Evolutionary conservation across 1,140 invertebrate species (phyloP).

Genomic region (Brachionus rubens): DNA sequence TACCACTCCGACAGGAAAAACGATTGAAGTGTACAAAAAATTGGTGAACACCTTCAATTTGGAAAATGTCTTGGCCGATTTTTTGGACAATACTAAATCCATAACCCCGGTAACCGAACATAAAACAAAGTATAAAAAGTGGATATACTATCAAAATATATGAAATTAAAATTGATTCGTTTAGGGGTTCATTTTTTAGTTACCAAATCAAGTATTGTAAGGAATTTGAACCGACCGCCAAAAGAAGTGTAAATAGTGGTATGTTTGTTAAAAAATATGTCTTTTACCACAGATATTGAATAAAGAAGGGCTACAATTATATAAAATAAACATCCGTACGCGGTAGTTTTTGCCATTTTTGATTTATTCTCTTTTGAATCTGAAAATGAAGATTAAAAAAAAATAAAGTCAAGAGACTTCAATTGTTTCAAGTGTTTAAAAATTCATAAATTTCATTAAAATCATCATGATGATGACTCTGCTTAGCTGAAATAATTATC

Average conservation of each 20-base stretch:
- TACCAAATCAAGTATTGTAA: conserved; percentile 45
- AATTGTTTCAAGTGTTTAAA: no score
- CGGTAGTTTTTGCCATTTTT: conserved; percentile 2
- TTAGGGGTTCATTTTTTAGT: no score
- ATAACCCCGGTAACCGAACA: neutral
- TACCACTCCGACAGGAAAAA: conserved; percentile 68
- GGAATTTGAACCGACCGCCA: conserved; percentile 36
- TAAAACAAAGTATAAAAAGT: neutral
- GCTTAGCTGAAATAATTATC: no score
- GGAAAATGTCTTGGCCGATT: conserved; percentile 36
- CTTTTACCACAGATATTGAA: neutral
- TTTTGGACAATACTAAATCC: neutral
- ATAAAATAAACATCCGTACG: neutral
- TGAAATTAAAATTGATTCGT: neutral
- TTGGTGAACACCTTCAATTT: conserved; percentile 71
- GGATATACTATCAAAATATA: neutral
- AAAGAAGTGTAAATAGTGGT: conserved; percentile 14
- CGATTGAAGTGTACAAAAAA: conserved; percentile 68
- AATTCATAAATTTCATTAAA: no score
- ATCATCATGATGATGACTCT: no score
- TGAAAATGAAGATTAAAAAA: no score
- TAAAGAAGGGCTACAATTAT: neutral
- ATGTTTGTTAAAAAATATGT: conserved; percentile 1
- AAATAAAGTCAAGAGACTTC: no score
- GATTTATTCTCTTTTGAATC: no score